A percentile compares a stretch with the other conserved stretches of the same genome.
Conservation (phyloP, 2,113 vertebrate species). For the Malurus elegans region DNA sequence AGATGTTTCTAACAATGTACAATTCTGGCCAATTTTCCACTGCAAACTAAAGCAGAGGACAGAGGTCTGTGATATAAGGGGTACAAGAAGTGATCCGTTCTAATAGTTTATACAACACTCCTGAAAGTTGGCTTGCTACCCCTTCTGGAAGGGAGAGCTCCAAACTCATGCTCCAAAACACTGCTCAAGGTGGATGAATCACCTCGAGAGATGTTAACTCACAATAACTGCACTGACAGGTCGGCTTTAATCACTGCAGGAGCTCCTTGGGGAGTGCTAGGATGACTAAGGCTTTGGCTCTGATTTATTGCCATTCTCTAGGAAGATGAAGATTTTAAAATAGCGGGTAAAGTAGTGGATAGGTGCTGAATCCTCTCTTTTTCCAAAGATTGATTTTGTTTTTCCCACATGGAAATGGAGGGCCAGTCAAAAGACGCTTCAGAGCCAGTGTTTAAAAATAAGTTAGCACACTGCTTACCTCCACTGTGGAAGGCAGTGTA, state of each 20-base stretch:
- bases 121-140: not conserved
- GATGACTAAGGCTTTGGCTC: not conserved
- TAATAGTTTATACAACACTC: not conserved
- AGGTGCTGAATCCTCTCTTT: not conserved
- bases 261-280: not conserved
- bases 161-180: not conserved
- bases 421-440: not conserved
- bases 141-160: not conserved
- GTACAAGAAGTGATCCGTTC: not conserved
- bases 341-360: not conserved
- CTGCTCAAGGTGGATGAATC: not conserved
- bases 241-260: not conserved
- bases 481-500: not conserved
- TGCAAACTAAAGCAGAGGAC: not conserved
- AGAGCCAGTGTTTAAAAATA: not conserved
- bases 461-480: not conserved
- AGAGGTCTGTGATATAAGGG: not conserved
- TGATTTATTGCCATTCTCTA: not conserved
- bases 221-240: not conserved
- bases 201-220: rapidly evolving
- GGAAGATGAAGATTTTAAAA: not conserved
- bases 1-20: not conserved
- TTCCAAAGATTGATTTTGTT: not conserved
- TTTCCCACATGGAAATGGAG: not conserved
- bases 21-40: not conserved